Evolutionary conservation across 2,113 vertebrate species (phyloP).

Genomic region (Sturnira hondurensis): DNA sequence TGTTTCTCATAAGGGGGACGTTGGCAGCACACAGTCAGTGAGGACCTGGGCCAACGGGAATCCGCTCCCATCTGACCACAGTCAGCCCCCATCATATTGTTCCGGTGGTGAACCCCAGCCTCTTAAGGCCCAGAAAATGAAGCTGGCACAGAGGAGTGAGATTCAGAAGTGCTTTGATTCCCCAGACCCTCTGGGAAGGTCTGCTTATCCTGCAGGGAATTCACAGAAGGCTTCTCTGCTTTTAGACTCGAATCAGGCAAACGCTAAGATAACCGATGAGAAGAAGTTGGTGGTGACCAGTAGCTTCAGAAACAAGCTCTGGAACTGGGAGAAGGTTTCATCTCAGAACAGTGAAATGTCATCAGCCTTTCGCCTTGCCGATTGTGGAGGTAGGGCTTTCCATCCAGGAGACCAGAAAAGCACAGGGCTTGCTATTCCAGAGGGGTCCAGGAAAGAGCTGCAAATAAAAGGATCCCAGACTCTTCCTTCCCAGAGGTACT

Average conservation of each 20-base stretch:
- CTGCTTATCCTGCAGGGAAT: background rate
- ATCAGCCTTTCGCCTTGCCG: background rate
- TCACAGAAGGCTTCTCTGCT: background rate
- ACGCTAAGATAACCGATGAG: background rate
- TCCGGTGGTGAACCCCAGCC: background rate
- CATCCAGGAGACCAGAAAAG: background rate
- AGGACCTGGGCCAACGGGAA: background rate
- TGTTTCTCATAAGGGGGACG: background rate
- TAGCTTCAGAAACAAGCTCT: conserved; percentile 69
- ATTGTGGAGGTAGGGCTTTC: background rate
- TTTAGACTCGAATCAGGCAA: background rate
- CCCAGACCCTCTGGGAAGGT: background rate
- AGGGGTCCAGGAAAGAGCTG: background rate
- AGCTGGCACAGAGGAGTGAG: background rate
- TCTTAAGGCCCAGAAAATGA: background rate
- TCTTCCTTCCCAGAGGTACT: background rate
- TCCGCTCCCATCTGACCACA: background rate
- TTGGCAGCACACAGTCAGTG: background rate
- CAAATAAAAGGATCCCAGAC: background rate
- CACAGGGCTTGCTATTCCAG: rapidly evolving
- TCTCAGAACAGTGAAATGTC: background rate
- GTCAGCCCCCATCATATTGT: background rate
- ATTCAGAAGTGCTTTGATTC: background rate
- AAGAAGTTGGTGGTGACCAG: rapidly evolving
- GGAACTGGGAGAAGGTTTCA: conserved; percentile 77